phyloP scores from a whole-genome alignment of 2,797 vertebrate species.

The Anguilla marmorata region DNA sequence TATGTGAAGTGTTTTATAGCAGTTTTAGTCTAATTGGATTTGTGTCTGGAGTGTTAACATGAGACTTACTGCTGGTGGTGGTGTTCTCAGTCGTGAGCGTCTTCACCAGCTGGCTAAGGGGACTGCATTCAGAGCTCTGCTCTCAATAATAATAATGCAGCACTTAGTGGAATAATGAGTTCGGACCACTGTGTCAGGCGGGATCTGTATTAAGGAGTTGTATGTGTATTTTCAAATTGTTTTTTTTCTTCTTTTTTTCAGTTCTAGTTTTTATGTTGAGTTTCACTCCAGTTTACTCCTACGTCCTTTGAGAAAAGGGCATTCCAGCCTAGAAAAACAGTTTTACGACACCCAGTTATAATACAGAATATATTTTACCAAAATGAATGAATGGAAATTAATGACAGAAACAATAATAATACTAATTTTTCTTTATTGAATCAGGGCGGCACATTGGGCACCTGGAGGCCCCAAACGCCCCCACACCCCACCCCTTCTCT shows the following conservation, averaged over 20 bases:
- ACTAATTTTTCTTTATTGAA: neutral
- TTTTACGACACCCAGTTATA: too few relatives aligned
- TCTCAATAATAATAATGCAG: neutral
- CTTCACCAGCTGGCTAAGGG: neutral
- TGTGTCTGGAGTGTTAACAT: neutral
- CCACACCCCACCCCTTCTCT: too few relatives aligned
- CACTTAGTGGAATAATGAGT: neutral
- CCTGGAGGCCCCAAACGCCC: too few relatives aligned
- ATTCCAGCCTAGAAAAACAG: too few relatives aligned
- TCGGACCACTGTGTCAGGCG: neutral
- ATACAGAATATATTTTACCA: too few relatives aligned
- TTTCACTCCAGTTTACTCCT: neutral
- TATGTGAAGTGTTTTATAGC: neutral
- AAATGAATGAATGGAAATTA: neutral
- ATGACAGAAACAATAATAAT: neutral
- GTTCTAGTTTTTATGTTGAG: neutral
- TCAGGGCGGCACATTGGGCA: too few relatives aligned
- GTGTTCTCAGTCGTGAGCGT: neutral
- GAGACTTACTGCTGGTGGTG: neutral
- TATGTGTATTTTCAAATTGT: neutral
- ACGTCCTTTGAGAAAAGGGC: neutral
- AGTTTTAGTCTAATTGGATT: neutral
- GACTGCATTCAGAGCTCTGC: neutral
- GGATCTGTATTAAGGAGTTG: neutral
- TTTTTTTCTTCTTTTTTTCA: neutral